Percentiles rank a stretch among this genome's conserved stretches.
phyloP scores from a whole-genome alignment of 2,888 invertebrate species.

The Cyclophora albipunctata region DNA sequence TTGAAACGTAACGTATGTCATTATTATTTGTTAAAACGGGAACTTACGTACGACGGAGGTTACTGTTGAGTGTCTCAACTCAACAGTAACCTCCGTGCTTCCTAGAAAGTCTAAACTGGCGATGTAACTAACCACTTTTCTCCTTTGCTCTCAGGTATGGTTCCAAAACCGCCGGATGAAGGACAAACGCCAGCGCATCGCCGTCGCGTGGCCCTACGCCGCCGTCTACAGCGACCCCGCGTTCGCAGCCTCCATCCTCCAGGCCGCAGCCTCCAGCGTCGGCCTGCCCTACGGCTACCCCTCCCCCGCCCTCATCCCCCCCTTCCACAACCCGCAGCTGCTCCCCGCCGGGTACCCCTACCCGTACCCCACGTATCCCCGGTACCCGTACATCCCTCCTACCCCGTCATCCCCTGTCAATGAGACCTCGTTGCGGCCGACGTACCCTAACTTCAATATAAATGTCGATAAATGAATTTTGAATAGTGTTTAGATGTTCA shows the following conservation, averaged over 20 bases:
- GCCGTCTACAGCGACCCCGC: conserved; percentile 96
- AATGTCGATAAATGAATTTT: conserved; percentile 60
- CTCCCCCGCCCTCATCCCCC: conserved; percentile 75
- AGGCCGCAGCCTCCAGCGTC: conserved; percentile 88
- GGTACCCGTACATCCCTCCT: conserved; percentile 74
- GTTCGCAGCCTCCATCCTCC: conserved; percentile 92
- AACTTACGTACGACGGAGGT: too few relatives aligned
- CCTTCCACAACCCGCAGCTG: conserved; percentile 73
- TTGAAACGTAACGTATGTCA: too few relatives aligned
- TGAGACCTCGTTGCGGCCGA: conserved; percentile 60
- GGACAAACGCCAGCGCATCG: conserved; percentile 96
- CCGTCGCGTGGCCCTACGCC: conserved; percentile 96
- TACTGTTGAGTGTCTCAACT: too few relatives aligned
- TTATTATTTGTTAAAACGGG: too few relatives aligned
- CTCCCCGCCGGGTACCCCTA: conserved; percentile 74
- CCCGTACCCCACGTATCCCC: conserved; percentile 72
- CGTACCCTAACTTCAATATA: conserved; percentile 66
- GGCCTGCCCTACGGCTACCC: conserved; percentile 78
- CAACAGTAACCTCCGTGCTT: too few relatives aligned
- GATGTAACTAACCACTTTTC: neutral
- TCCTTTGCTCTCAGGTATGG: conserved; percentile 85
- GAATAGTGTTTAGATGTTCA: conserved; percentile 6
- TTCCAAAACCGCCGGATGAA: conserved; percentile 98
- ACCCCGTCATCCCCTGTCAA: conserved; percentile 63
- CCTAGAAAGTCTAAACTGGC: too few relatives aligned